Percentiles rank a stretch among this genome's conserved stretches.
Evolutionary conservation across 2,888 invertebrate genomes (phyloP).

Genomic region (Agapetus fuscipes): DNA sequence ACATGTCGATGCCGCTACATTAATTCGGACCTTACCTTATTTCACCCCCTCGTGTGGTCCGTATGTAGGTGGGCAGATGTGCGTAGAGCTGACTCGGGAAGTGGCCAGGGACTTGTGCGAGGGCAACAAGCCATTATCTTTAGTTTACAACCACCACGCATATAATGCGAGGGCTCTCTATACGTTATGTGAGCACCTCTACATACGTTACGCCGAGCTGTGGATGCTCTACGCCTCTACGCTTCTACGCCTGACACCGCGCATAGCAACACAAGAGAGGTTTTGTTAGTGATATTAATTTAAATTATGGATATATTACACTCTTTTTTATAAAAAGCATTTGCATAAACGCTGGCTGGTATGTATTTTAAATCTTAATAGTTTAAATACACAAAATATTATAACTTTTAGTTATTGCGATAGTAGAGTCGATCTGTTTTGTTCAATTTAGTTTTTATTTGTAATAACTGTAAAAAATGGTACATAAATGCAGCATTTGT

Average conservation of each 20-base stretch:
- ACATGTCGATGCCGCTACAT: slow-evolving; percentile 22
- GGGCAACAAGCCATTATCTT: slow-evolving; percentile 19
- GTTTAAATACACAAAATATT: too few relatives aligned
- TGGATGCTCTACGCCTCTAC: slow-evolving; percentile 13
- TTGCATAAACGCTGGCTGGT: slow-evolving; percentile 15
- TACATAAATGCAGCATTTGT: too few relatives aligned
- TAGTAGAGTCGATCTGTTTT: too few relatives aligned
- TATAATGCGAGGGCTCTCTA: slow-evolving; percentile 20
- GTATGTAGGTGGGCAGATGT: slow-evolving; percentile 4
- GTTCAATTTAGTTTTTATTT: too few relatives aligned
- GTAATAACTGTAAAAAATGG: too few relatives aligned
- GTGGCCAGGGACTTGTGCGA: slow-evolving; percentile 11
- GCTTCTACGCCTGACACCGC: slow-evolving; percentile 6
- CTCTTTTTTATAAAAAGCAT: slow-evolving; percentile 8
- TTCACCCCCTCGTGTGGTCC: slow-evolving; percentile 14
- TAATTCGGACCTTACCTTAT: slow-evolving; percentile 21
- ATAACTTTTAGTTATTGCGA: too few relatives aligned
- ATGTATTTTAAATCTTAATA: too few relatives aligned
- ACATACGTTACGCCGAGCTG: too few relatives aligned
- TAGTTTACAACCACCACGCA: slow-evolving; percentile 20
- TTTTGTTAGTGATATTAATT: slow-evolving; percentile 2
- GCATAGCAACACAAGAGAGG: too few relatives aligned
- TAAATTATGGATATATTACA: background rate
- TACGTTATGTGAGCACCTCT: slow-evolving; percentile 17
- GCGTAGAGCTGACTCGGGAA: background rate